phyloP scores from a whole-genome alignment of 2,797 vertebrate genomes.

The Sebastes cheni region DNA sequence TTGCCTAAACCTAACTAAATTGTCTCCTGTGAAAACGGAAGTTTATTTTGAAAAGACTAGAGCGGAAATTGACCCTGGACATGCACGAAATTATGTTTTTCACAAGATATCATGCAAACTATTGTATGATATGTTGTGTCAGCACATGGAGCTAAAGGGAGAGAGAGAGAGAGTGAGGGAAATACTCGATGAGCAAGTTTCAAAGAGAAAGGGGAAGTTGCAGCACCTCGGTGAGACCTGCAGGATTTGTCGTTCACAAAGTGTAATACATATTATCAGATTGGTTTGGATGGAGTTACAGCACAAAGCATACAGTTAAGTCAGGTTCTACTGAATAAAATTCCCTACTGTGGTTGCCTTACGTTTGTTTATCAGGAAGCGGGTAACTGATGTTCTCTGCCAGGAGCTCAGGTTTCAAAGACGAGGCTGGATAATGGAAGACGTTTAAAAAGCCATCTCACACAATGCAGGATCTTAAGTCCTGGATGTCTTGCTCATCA shows the following conservation, averaged over 20 bases:
- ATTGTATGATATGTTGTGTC: no score
- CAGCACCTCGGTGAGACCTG: background rate
- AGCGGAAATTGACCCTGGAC: no score
- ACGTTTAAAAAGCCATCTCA: conserved; percentile 62
- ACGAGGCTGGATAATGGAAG: conserved; percentile 59
- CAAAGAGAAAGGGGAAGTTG: conserved; percentile 31
- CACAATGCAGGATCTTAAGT: conserved; percentile 74
- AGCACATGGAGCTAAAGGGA: background rate
- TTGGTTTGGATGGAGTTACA: conserved; percentile 11
- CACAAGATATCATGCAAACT: no score
- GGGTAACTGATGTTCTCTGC: conserved; percentile 35
- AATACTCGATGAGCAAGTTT: background rate
- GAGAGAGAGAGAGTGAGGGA: background rate
- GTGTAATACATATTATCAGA: conserved; percentile 10
- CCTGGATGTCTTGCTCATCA: conserved; percentile 59
- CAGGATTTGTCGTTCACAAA: conserved; percentile 5
- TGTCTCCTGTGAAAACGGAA: no score
- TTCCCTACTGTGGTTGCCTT: background rate
- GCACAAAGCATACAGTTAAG: background rate
- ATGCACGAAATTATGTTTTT: no score
- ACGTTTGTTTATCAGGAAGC: conserved; percentile 43
- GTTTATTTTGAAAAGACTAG: no score
- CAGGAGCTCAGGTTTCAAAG: conserved; percentile 76
- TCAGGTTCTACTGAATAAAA: background rate
- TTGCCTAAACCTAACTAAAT: no score